A percentile compares a stretch with the other conserved stretches of the same genome.
These are phyloP conservation scores for Echinarachnius parma DNA, from an alignment of 53 echinoderm and acorn worm genomes.

Conservation along the genomic window DNA sequence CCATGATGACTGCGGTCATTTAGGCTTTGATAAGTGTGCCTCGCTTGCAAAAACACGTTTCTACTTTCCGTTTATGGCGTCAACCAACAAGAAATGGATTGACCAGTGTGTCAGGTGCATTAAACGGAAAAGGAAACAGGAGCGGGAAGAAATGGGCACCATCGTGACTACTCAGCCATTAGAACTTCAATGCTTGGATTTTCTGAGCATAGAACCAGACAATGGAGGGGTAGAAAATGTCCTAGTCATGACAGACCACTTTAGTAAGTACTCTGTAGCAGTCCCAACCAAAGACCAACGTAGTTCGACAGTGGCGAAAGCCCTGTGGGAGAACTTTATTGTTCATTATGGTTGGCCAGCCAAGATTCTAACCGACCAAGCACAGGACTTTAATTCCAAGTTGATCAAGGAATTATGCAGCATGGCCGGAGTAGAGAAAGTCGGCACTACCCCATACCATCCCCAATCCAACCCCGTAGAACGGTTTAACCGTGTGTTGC, in stretches of 20 bases:
- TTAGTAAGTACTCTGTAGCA: constrained; percentile 25
- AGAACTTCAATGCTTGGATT: constrained; percentile 19
- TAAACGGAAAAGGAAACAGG: constrained; percentile 15
- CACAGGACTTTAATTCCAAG: constrained; percentile 35
- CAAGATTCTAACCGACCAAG: constrained; percentile 49
- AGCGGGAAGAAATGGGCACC: constrained; percentile 29
- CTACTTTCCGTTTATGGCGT: constrained; percentile 34
- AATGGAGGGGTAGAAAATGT: constrained; percentile 32
- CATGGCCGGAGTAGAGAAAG: constrained; percentile 14
- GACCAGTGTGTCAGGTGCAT: constrained; percentile 32
- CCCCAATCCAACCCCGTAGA: constrained; percentile 34
- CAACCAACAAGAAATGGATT: constrained; percentile 8
- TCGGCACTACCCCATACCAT: constrained; percentile 44
- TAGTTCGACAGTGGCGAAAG: constrained; percentile 4
- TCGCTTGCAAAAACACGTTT: constrained; percentile 16
- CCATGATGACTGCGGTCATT: constrained; percentile 23
- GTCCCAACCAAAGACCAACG: constrained; percentile 36
- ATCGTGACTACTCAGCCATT: constrained; percentile 33
- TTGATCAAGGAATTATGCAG: constrained; percentile 35
- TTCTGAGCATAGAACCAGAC: constrained; percentile 30
- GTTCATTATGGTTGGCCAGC: constrained; percentile 56
- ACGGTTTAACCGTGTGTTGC: constrained; percentile 33
- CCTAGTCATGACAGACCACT: constrained; percentile 32
- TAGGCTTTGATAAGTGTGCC: constrained; percentile 16
- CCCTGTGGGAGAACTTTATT: constrained; percentile 55